Conservation (phyloP, 2,797 vertebrate species). For the Erithacus rubecula region DNA sequence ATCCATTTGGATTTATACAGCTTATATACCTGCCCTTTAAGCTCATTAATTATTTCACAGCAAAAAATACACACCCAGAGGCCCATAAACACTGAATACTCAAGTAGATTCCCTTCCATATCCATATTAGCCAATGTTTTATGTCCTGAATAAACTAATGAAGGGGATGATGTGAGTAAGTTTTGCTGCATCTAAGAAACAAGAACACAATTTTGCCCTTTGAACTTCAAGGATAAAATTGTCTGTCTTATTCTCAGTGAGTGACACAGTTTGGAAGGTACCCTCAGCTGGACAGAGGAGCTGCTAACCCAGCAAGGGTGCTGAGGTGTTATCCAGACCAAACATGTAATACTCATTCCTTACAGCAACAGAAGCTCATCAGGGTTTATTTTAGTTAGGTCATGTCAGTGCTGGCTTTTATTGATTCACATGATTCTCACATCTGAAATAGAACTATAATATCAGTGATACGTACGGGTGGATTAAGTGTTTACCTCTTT, state of each 20-base stretch:
- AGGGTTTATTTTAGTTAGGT: conserved; percentile 32
- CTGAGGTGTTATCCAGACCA: background rate
- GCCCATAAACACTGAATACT: background rate
- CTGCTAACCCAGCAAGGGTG: background rate
- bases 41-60: conserved; percentile 1
- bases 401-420: conserved; percentile 17
- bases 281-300: background rate
- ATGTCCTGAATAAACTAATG: background rate
- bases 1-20: background rate
- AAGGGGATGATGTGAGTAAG: background rate
- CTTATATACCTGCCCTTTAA: background rate
- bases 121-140: background rate
- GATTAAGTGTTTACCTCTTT: conserved; percentile 70
- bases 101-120: background rate
- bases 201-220: background rate
- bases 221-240: background rate
- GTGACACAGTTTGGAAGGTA: background rate
- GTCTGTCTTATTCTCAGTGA: background rate
- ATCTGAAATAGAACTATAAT: conserved; percentile 36
- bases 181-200: background rate
- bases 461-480: conserved; percentile 40
- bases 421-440: conserved; percentile 40
- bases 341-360: background rate
- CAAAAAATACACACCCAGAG: background rate
- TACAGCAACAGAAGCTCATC: background rate